Percentiles rank a stretch among this genome's conserved stretches.
Conservation (phyloP, 2,888 invertebrate genomes). For the Orgyia antiqua region DNA sequence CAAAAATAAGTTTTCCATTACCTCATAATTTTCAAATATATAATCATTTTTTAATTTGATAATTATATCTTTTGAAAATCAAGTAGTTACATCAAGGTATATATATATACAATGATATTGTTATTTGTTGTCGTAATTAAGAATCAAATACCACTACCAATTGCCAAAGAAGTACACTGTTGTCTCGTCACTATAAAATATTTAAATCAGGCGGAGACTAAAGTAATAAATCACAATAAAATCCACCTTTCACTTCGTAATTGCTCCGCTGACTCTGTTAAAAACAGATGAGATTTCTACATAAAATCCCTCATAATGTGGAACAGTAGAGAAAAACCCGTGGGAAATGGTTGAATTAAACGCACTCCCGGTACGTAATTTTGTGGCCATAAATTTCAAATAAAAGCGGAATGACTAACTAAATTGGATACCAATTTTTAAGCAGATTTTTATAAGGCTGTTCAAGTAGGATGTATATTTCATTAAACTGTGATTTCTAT, state of each 20-base stretch:
- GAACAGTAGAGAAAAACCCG: conserved; percentile 33
- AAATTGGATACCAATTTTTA: no score
- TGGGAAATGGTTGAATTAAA: conserved; percentile 48
- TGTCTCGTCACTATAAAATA: not conserved
- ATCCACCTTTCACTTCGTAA: conserved; percentile 17
- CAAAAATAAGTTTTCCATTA: no score
- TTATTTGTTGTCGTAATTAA: no score
- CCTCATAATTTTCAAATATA: no score
- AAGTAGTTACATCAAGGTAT: no score
- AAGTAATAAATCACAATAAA: conserved; percentile 1
- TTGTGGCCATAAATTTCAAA: conserved; percentile 34
- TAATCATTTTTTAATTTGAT: no score
- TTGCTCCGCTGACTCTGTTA: conserved; percentile 21
- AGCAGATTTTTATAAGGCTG: no score
- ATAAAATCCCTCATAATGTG: conserved; percentile 28
- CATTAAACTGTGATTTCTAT: no score
- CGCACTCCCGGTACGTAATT: conserved; percentile 35
- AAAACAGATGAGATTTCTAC: conserved; percentile 21
- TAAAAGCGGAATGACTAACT: conserved; percentile 13
- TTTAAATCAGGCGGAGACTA: not conserved
- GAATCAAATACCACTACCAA: no score
- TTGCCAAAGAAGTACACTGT: not conserved
- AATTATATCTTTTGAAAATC: no score
- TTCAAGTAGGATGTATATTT: no score
- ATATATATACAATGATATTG: no score